Conservation (phyloP, 2,113 vertebrate species). For the Dolichallabes microphthalmus region DNA sequence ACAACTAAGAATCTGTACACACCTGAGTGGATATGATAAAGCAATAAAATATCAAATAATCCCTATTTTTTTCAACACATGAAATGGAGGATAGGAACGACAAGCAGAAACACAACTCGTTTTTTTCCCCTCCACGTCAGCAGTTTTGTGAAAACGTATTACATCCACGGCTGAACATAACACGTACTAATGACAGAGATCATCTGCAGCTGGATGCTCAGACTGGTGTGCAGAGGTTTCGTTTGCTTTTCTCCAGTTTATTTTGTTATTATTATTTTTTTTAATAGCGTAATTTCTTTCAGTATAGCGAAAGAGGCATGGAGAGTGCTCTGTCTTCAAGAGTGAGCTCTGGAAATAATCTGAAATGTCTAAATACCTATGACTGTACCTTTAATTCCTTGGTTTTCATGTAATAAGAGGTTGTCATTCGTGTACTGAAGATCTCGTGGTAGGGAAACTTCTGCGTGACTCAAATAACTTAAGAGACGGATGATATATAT, state of each 20-base stretch:
- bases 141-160: conserved; percentile 32
- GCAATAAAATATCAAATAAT: conserved; percentile 17
- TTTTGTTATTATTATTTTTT: background rate
- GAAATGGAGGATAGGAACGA: conserved; percentile 29
- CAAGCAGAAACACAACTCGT: conserved; percentile 28
- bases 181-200: conserved; percentile 44
- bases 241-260: background rate
- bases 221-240: background rate
- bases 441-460: conserved; percentile 31
- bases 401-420: conserved; percentile 39
- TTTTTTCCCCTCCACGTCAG: conserved; percentile 37
- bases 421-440: conserved; percentile 25
- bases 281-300: background rate
- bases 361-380: conserved; percentile 10
- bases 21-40: conserved; percentile 36
- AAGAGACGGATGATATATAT: background rate
- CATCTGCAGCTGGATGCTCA: conserved; percentile 44
- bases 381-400: conserved; percentile 33
- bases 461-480: conserved; percentile 8
- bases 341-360: background rate
- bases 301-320: background rate
- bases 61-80: conserved; percentile 21
- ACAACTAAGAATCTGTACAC: background rate
- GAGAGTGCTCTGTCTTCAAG: background rate
- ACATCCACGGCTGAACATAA: conserved; percentile 12